Conservation (phyloP, 1,140 invertebrate genomes). For the Neodiprion virginianus region DNA sequence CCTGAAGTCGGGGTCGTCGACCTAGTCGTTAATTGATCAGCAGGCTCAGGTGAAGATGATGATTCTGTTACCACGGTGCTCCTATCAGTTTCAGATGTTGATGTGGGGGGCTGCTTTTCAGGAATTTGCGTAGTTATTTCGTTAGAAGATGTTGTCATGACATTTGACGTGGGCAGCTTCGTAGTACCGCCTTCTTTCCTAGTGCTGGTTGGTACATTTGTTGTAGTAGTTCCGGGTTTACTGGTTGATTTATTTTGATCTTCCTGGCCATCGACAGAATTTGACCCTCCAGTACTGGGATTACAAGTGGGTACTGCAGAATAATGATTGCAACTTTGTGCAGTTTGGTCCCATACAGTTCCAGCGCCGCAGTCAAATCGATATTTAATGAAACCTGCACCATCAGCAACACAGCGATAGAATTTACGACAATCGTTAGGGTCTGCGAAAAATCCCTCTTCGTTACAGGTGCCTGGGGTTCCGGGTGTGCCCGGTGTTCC, state of each 20-base stretch:
- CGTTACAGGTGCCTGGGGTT: conserved; percentile 22
- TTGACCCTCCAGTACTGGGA: conserved; percentile 70
- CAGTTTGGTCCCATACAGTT: conserved; percentile 70
- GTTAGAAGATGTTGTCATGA: too few species aligned
- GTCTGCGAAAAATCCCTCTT: conserved; percentile 67
- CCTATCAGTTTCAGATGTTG: too few species aligned
- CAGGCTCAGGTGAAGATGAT: too few species aligned
- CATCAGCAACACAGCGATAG: conserved; percentile 69
- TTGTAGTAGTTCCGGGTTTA: conserved; percentile 67
- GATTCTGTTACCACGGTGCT: too few species aligned
- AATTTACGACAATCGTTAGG: conserved; percentile 70
- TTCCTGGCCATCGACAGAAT: conserved; percentile 70
- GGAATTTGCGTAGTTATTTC: too few species aligned
- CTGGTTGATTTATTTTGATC: conserved; percentile 2
- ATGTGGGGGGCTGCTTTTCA: too few species aligned
- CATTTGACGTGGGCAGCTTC: not conserved
- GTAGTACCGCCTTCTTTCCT: conserved; percentile 51
- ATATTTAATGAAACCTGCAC: conserved; percentile 65
- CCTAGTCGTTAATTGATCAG: too few species aligned
- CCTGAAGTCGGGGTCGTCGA: too few species aligned
- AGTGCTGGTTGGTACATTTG: conserved; percentile 67
- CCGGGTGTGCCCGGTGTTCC: conserved; percentile 24
- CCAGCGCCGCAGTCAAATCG: conserved; percentile 71
- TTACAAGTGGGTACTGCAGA: conserved; percentile 69
- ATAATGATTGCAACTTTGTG: conserved; percentile 68